These are phyloP conservation scores for Tenthredo amoena DNA, from an alignment of 2,888 invertebrate genomes.

Conservation along the genomic window DNA sequence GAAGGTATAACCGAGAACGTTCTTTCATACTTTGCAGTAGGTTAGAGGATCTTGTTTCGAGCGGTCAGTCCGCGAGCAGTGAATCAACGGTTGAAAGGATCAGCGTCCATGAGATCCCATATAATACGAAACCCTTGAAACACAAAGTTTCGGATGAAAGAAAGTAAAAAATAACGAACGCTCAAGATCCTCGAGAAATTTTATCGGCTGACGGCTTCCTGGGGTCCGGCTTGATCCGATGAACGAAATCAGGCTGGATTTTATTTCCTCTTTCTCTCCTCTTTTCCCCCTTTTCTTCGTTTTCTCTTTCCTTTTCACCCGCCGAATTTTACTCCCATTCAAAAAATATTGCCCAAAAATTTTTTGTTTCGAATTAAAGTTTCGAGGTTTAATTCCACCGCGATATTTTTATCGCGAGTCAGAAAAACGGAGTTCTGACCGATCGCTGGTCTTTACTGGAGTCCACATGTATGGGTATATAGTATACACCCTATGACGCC, in stretches of 20 bases:
- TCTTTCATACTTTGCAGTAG: neutral
- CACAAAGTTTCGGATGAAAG: neutral
- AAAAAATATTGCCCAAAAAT: too few relatives aligned
- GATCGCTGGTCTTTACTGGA: too few relatives aligned
- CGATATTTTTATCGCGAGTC: too few relatives aligned
- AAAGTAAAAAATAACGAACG: neutral
- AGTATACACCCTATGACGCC: too few relatives aligned
- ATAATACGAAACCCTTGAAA: neutral
- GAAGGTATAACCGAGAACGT: too few relatives aligned
- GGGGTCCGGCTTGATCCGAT: neutral
- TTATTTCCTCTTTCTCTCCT: neutral
- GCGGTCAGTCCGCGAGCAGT: neutral
- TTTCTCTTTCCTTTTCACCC: neutral
- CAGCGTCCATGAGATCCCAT: neutral
- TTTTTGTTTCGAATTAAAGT: too few relatives aligned
- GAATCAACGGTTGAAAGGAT: constrained; percentile 15
- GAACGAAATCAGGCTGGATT: neutral
- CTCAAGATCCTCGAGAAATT: neutral
- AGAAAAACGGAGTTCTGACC: too few relatives aligned
- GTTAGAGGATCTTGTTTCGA: neutral
- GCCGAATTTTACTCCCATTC: too few relatives aligned
- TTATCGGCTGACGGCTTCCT: neutral
- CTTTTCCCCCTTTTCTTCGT: neutral
- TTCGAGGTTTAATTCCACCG: too few relatives aligned
- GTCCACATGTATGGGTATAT: too few relatives aligned